phyloP scores from a whole-genome alignment of 2,113 vertebrate genomes.

The Myiozetetes cayanensis region DNA sequence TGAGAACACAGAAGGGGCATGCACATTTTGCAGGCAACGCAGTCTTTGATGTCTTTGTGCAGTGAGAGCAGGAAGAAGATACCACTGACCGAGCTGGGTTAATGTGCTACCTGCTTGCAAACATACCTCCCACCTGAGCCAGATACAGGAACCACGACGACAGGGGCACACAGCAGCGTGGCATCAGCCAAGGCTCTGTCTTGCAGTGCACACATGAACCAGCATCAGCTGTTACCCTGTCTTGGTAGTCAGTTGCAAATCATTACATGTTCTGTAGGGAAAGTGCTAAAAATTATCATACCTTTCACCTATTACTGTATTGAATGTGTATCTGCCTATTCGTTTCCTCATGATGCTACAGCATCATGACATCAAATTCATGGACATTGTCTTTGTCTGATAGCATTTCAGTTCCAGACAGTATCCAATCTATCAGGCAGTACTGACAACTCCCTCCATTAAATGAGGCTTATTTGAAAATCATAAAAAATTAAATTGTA shows the following conservation, averaged over 20 bases:
- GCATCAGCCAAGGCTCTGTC: not conserved
- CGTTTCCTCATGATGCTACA: not conserved
- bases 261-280: not conserved
- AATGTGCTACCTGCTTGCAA: not conserved
- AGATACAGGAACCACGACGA: not conserved
- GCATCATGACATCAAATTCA: not conserved
- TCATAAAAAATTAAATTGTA: not conserved
- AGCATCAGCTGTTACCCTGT: accelerated
- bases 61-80: not conserved
- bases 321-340: not conserved
- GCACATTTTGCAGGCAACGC: not conserved
- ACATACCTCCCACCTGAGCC: not conserved
- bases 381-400: accelerated
- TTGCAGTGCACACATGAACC: accelerated
- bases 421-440: not conserved
- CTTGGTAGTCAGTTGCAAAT: not conserved
- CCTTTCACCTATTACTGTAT: not conserved
- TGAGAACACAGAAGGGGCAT: not conserved
- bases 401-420: not conserved
- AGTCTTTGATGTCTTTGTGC: not conserved
- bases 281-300: not conserved
- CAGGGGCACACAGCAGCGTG: not conserved
- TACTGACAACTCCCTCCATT: not conserved
- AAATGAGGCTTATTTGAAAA: not conserved
- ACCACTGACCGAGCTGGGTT: not conserved